Conservation (phyloP, 2,888 invertebrate genomes). For the Drosophila longiperda region DNA sequence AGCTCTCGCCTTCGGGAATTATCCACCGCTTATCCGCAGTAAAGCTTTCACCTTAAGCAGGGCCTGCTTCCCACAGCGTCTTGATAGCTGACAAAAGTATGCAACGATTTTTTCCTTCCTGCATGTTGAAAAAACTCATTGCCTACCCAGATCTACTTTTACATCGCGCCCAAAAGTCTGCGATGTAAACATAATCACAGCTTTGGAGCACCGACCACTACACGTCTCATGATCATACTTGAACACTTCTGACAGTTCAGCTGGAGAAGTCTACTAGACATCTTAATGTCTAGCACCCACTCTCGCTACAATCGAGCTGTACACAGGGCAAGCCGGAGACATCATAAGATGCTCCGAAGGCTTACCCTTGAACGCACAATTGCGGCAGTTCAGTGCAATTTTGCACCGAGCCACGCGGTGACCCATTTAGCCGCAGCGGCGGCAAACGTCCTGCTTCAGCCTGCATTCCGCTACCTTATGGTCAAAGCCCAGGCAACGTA, state of each 20-base stretch:
- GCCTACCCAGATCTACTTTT: too few relatives aligned
- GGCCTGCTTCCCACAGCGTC: too few relatives aligned
- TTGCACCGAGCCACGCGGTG: neutral
- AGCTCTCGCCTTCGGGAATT: too few relatives aligned
- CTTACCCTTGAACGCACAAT: neutral
- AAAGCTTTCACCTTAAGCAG: too few relatives aligned
- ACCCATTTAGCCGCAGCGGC: neutral
- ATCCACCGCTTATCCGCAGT: too few relatives aligned
- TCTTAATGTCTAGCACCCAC: slow-evolving; percentile 2
- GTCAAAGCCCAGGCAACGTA: neutral
- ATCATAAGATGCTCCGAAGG: slow-evolving; percentile 2
- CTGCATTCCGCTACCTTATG: slow-evolving; percentile 1
- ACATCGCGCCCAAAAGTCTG: too few relatives aligned
- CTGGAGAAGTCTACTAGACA: neutral
- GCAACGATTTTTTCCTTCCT: too few relatives aligned
- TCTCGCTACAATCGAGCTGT: neutral
- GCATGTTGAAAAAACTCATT: too few relatives aligned
- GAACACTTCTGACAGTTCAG: neutral
- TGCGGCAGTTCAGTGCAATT: neutral
- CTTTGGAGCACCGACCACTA: too few relatives aligned
- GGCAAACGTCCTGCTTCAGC: neutral
- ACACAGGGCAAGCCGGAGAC: slow-evolving; percentile 1
- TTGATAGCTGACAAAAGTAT: too few relatives aligned
- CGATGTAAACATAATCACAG: too few relatives aligned
- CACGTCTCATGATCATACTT: too few relatives aligned